Percentiles rank a stretch among this genome's conserved stretches.
These are phyloP conservation scores for Peromyscus aztecus DNA, from an alignment of 2,797 vertebrate genomes.

Conservation along the genomic window DNA sequence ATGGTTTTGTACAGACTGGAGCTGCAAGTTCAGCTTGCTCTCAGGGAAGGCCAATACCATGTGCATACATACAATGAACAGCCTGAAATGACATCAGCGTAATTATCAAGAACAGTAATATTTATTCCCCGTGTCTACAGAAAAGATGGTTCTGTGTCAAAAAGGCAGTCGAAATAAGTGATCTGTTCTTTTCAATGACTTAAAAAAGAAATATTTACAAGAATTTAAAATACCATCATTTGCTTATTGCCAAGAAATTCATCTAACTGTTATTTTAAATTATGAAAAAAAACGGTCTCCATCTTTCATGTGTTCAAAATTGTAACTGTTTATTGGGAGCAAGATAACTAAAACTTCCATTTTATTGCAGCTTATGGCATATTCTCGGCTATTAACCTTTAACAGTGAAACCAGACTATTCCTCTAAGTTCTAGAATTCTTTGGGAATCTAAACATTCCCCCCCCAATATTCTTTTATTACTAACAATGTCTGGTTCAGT, in stretches of 20 bases:
- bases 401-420: conserved; percentile 46
- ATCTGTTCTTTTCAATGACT: conserved; percentile 48
- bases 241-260: conserved; percentile 70
- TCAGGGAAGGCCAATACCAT: background rate
- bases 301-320: conserved; percentile 75
- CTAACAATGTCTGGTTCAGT: conserved; percentile 81
- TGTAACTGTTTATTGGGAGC: conserved; percentile 69
- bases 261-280: conserved; percentile 68
- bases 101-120: conserved; percentile 38
- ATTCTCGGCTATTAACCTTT: conserved; percentile 65
- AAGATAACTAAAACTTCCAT: conserved; percentile 42
- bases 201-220: conserved; percentile 66
- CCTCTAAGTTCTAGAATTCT: conserved; percentile 76
- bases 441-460: conserved; percentile 76
- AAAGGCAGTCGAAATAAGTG: conserved; percentile 47
- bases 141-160: conserved; percentile 49
- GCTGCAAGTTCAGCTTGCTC: background rate
- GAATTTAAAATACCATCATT: conserved; percentile 53
- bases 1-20: background rate
- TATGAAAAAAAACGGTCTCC: background rate
- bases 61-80: conserved; percentile 3
- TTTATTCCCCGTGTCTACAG: conserved; percentile 1
- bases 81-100: background rate
- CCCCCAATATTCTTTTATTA: conserved; percentile 78
- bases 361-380: conserved; percentile 65